A percentile compares a stretch with the other conserved stretches of the same genome.
phyloP scores from a whole-genome alignment of 2,888 invertebrate genomes.

The Ichneumon xanthorius region DNA sequence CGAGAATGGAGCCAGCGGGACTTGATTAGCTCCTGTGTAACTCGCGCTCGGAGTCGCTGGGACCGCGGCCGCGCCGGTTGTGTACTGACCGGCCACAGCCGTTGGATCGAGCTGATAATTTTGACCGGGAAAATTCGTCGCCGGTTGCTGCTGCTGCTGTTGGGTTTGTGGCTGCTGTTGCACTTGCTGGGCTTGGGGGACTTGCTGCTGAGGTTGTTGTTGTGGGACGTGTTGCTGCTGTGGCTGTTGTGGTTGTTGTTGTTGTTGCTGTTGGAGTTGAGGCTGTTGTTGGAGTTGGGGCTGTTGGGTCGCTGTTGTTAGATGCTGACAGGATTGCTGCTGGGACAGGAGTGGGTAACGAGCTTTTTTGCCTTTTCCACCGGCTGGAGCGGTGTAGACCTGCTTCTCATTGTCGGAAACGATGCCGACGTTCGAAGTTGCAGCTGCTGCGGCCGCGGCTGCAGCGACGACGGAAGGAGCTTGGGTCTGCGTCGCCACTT shows the following conservation, averaged over 20 bases:
- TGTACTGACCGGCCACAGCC: constrained; percentile 77
- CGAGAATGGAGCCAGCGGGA: constrained; percentile 87
- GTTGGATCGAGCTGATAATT: constrained; percentile 86
- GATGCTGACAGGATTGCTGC: constrained; percentile 72
- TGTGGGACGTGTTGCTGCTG: constrained; percentile 74
- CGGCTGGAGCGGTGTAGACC: constrained; percentile 78
- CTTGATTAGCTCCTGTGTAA: constrained; percentile 76
- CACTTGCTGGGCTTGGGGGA: constrained; percentile 72
- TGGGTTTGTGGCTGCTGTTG: constrained; percentile 73
- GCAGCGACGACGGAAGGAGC: constrained; percentile 81
- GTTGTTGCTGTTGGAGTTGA: constrained; percentile 59
- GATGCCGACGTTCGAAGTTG: constrained; percentile 16
- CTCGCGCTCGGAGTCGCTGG: constrained; percentile 75
- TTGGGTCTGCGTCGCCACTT: constrained; percentile 89
- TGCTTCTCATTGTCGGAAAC: constrained; percentile 80
- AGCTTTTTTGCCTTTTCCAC: constrained; percentile 83
- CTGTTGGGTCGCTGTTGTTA: constrained; percentile 72
- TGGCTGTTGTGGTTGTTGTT: constrained; percentile 70
- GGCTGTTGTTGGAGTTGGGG: constrained; percentile 70
- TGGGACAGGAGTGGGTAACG: constrained; percentile 81
- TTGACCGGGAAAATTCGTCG: constrained; percentile 83
- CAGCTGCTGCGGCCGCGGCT: constrained; percentile 71
- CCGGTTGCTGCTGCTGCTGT: constrained; percentile 72
- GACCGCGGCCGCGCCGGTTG: constrained; percentile 53
- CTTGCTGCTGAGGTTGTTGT: constrained; percentile 56